These are phyloP conservation scores for Parelbella ahira DNA, from an alignment of 2,888 invertebrate genomes.

Conservation along the genomic window DNA sequence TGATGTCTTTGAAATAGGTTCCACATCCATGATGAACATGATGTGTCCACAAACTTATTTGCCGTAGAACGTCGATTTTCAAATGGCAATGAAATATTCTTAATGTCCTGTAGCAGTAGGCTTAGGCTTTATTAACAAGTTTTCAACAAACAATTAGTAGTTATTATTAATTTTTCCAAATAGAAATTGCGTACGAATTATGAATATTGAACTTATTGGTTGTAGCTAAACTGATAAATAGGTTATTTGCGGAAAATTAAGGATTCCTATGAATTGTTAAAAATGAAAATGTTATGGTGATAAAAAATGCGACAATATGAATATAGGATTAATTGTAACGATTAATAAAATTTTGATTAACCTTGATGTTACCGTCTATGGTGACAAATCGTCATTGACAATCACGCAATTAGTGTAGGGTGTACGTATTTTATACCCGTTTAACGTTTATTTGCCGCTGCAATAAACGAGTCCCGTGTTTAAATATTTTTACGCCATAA, in stretches of 20 bases:
- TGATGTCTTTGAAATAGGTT: too few species aligned
- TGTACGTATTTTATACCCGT: too few species aligned
- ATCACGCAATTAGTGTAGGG: slow-evolving; percentile 10
- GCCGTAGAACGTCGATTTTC: slow-evolving; percentile 8
- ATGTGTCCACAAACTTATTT: slow-evolving; percentile 10
- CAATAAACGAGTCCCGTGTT: slow-evolving; percentile 18
- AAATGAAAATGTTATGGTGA: slow-evolving; percentile 48
- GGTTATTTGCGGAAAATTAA: slow-evolving; percentile 26
- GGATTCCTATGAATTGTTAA: slow-evolving; percentile 33
- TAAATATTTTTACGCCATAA: slow-evolving; percentile 21
- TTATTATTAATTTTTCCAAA: too few species aligned
- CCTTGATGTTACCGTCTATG: slow-evolving; percentile 19
- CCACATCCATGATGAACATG: too few species aligned
- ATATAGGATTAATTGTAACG: slow-evolving; percentile 61
- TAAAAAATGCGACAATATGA: slow-evolving; percentile 75
- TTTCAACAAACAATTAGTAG: too few species aligned
- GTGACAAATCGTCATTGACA: slow-evolving; percentile 1
- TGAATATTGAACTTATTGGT: neutral
- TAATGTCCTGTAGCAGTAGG: too few species aligned
- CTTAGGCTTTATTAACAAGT: too few species aligned
- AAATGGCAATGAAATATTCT: slow-evolving; percentile 1
- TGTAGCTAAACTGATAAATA: slow-evolving; percentile 6
- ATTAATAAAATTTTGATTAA: slow-evolving; percentile 9
- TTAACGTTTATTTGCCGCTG: slow-evolving; percentile 4
- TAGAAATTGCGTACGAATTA: too few species aligned